These are phyloP conservation scores for Oncopodura yosiiana DNA, from an alignment of 1,140 invertebrate genomes.

Conservation along the genomic window DNA sequence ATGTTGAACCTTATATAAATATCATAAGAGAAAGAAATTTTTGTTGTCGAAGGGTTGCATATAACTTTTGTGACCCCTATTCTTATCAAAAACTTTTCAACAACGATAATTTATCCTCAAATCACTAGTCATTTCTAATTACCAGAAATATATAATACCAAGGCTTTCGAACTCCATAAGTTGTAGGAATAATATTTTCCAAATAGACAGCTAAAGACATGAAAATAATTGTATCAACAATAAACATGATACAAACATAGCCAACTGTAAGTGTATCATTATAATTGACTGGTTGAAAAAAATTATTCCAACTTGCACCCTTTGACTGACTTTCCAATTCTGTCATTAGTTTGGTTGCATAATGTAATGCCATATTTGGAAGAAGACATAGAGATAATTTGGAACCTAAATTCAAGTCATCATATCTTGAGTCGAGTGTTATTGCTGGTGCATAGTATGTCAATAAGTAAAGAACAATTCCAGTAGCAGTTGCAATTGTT, in stretches of 20 bases:
- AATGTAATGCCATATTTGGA: constrained; percentile 25
- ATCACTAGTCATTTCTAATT: too few relatives aligned
- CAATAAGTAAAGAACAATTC: constrained; percentile 23
- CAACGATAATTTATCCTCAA: too few relatives aligned
- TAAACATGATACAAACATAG: constrained; percentile 15
- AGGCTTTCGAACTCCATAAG: constrained; percentile 19
- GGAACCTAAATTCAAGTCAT: not conserved
- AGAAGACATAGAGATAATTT: constrained; percentile 16
- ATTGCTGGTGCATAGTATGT: constrained; percentile 4
- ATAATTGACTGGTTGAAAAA: not conserved
- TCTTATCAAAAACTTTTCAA: too few relatives aligned
- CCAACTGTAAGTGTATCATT: constrained; percentile 2
- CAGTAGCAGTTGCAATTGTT: constrained; percentile 20
- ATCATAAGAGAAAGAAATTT: not conserved
- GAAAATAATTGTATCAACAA: constrained; percentile 13
- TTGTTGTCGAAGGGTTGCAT: not conserved
- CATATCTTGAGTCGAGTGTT: constrained; percentile 11
- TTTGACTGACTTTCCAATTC: constrained; percentile 23
- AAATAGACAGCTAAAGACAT: constrained; percentile 18
- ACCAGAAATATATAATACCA: constrained; percentile 27
- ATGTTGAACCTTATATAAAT: not conserved
- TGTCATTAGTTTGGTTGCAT: constrained; percentile 16
- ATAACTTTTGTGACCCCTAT: not conserved
- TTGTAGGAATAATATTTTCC: constrained; percentile 18
- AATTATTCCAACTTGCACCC: constrained; percentile 19